Conservation (phyloP, 2,113 vertebrate genomes). For the Clarias magur region DNA sequence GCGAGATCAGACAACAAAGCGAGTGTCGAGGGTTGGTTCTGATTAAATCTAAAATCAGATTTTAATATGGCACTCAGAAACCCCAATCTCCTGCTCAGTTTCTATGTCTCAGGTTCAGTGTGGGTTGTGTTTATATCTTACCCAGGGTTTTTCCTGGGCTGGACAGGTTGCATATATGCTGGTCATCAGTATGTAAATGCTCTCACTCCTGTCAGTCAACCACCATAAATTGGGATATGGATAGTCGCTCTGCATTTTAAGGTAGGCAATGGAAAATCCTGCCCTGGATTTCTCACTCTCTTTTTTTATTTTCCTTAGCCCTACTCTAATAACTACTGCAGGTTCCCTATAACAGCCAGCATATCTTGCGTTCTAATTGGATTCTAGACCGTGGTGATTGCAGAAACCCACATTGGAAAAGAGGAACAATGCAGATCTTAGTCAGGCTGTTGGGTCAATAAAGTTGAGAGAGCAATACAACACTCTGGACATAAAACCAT, state of each 20-base stretch:
- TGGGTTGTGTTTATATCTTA: slow-evolving; percentile 31
- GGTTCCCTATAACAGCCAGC: neutral
- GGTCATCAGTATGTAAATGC: slow-evolving; percentile 72
- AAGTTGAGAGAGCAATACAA: slow-evolving; percentile 9
- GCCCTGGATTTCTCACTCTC: neutral
- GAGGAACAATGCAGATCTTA: neutral
- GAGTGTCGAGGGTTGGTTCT: slow-evolving; percentile 64
- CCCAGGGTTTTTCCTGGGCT: slow-evolving; percentile 39
- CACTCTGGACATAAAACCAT: slow-evolving; percentile 14
- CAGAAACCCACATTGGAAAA: slow-evolving; percentile 10
- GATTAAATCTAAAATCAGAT: slow-evolving; percentile 60
- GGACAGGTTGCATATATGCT: slow-evolving; percentile 59
- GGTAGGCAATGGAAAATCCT: slow-evolving; percentile 43
- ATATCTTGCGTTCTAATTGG: neutral
- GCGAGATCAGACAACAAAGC: slow-evolving; percentile 63
- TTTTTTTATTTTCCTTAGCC: neutral
- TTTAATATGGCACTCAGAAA: slow-evolving; percentile 55
- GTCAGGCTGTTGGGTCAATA: slow-evolving; percentile 5
- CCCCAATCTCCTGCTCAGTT: slow-evolving; percentile 23
- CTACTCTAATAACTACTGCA: neutral
- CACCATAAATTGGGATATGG: slow-evolving; percentile 62
- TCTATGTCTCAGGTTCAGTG: slow-evolving; percentile 22
- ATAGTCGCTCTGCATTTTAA: slow-evolving; percentile 15
- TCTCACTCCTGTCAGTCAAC: slow-evolving; percentile 69
- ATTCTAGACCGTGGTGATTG: neutral